These are phyloP conservation scores for Pangasius krempfi DNA, from an alignment of 2,797 vertebrate species.

Conservation along the genomic window DNA sequence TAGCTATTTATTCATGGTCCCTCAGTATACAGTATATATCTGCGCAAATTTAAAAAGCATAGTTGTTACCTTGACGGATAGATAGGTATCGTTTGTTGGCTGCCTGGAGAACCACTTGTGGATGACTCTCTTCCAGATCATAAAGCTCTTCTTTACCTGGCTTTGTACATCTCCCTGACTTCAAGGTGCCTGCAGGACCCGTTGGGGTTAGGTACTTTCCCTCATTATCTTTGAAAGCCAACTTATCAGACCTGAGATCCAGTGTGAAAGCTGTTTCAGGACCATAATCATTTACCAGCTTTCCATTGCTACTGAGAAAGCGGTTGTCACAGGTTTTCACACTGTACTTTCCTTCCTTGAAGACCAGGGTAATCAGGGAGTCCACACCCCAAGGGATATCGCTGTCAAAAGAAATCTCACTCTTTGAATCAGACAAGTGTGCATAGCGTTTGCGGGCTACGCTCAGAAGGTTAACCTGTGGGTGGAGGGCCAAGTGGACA, in stretches of 20 bases:
- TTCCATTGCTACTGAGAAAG: conserved; percentile 89
- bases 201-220: conserved; percentile 90
- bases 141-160: conserved; percentile 96
- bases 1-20: neutral
- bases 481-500: conserved; percentile 92
- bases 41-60: neutral
- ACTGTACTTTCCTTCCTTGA: conserved; percentile 88
- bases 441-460: conserved; percentile 92
- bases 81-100: conserved; percentile 93
- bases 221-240: conserved; percentile 93
- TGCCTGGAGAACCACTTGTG: conserved; percentile 92
- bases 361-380: conserved; percentile 90
- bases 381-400: conserved; percentile 95
- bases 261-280: conserved; percentile 84
- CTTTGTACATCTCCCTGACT: conserved; percentile 87
- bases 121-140: conserved; percentile 94
- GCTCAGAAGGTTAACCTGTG: conserved; percentile 92
- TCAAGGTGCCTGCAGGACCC: conserved; percentile 88
- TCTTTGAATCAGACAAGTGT: conserved; percentile 86
- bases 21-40: neutral
- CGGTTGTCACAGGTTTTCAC: conserved; percentile 90
- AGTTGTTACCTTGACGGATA: conserved; percentile 88
- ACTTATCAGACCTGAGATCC: conserved; percentile 89
- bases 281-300: conserved; percentile 83
- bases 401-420: conserved; percentile 88